A percentile compares a stretch with the other conserved stretches of the same genome.
Evolutionary conservation across 1,140 invertebrate species (phyloP).

Genomic region (Drosophila takahashii): DNA sequence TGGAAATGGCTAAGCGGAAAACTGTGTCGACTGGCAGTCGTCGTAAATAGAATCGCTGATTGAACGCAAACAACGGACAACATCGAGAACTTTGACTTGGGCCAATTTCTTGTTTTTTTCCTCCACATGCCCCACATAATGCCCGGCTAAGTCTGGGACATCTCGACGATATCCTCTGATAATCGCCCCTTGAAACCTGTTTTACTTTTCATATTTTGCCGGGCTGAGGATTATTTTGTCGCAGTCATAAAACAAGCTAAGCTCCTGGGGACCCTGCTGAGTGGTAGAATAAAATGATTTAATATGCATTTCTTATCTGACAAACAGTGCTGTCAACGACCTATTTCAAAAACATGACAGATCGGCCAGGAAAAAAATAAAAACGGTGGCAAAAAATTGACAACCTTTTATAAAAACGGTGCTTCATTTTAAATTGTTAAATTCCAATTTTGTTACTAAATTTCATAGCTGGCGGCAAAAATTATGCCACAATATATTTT

Average conservation of each 20-base stretch:
- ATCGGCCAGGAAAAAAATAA: background rate
- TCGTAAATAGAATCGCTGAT: conserved; percentile 10
- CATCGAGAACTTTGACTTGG: conserved; percentile 5
- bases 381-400: background rate
- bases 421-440: too few relatives aligned
- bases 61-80: background rate
- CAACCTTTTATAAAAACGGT: too few relatives aligned
- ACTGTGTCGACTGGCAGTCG: background rate
- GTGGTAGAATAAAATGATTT: background rate
- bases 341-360: conserved; percentile 2
- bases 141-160: background rate
- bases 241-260: background rate
- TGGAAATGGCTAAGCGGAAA: background rate
- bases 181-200: background rate
- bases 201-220: too few relatives aligned
- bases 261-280: conserved; percentile 3
- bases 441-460: too few relatives aligned
- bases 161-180: background rate
- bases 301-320: conserved; percentile 2
- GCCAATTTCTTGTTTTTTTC: background rate
- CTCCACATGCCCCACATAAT: background rate
- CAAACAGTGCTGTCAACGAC: background rate
- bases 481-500: too few relatives aligned
- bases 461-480: too few relatives aligned
- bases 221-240: background rate